Conservation (phyloP, 2,797 vertebrate species). For the Lacerta viridis region DNA sequence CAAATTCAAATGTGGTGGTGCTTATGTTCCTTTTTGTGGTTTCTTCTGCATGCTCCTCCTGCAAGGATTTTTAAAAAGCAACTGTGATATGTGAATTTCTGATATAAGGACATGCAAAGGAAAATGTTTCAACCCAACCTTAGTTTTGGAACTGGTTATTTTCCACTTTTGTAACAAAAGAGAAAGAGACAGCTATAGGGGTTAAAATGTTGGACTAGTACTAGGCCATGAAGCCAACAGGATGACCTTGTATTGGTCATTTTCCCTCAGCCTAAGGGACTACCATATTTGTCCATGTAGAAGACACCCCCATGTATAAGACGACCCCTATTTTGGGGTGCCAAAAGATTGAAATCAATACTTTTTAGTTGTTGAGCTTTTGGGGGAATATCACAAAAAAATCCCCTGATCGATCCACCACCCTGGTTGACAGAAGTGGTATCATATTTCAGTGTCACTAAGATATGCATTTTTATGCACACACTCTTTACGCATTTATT, state of each 20-base stretch:
- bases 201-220: background rate
- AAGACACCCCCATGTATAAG: too few relatives aligned
- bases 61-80: background rate
- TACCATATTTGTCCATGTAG: too few relatives aligned
- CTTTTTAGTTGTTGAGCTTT: too few relatives aligned
- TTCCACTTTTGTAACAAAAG: background rate
- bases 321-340: too few relatives aligned
- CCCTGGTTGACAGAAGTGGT: too few relatives aligned
- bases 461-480: too few relatives aligned
- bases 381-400: too few relatives aligned
- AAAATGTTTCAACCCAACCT: background rate
- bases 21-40: background rate
- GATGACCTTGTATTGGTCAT: background rate
- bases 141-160: background rate
- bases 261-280: too few relatives aligned
- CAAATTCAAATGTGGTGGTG: constrained; percentile 46
- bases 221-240: background rate
- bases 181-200: background rate
- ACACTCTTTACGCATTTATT: too few relatives aligned
- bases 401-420: too few relatives aligned
- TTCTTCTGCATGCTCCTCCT: background rate
- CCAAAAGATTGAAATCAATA: too few relatives aligned
- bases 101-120: background rate
- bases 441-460: too few relatives aligned
- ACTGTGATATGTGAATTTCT: background rate